Percentiles rank a stretch among this genome's conserved stretches.
These are phyloP conservation scores for Aphaenogaster floridana DNA, from an alignment of 1,140 invertebrate species.

Conservation along the genomic window DNA sequence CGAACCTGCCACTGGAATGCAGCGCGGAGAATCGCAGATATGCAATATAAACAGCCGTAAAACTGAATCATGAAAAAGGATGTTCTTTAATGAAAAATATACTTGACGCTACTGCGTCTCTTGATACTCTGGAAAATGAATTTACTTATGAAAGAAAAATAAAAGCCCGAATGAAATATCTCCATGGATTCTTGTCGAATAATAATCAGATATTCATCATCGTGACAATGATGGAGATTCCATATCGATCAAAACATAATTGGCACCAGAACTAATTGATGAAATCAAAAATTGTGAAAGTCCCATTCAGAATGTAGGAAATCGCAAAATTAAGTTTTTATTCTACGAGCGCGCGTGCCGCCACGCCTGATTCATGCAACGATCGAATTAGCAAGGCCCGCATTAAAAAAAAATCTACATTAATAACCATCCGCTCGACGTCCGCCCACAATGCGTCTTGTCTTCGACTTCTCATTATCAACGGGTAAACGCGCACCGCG, in stretches of 20 bases:
- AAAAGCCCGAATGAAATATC: background rate
- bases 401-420: slow-evolving; percentile 11
- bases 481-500: slow-evolving; percentile 18
- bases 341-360: background rate
- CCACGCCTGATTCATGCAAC: background rate
- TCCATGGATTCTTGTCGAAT: background rate
- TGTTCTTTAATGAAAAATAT: background rate
- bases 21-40: slow-evolving; percentile 31
- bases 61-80: slow-evolving; percentile 6
- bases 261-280: background rate
- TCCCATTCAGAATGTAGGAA: background rate
- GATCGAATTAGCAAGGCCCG: background rate
- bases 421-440: slow-evolving; percentile 4
- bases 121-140: background rate
- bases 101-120: background rate
- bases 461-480: slow-evolving; percentile 52
- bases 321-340: background rate
- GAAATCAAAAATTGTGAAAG: background rate
- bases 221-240: background rate
- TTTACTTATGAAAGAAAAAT: background rate
- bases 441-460: slow-evolving; percentile 34
- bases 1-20: slow-evolving; percentile 55
- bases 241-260: background rate
- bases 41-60: slow-evolving; percentile 41
- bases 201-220: background rate